These are phyloP conservation scores for Engraulis encrasicolus DNA, from an alignment of 2,113 vertebrate genomes.

Conservation along the genomic window DNA sequence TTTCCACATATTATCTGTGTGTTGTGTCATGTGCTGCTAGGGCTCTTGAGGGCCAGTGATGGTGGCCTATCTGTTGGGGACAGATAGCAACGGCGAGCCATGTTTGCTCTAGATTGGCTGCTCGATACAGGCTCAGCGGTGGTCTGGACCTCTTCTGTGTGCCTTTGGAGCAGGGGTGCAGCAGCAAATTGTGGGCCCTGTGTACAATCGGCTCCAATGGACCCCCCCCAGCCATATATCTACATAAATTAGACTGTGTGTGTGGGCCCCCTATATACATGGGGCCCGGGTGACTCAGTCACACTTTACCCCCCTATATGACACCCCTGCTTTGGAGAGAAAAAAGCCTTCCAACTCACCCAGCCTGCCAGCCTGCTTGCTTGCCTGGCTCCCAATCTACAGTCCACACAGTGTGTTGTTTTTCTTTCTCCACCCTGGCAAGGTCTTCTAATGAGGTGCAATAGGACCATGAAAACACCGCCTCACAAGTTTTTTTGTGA, in stretches of 20 bases:
- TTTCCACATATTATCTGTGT: neutral
- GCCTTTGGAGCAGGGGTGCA: too few relatives aligned
- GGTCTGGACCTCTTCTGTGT: neutral
- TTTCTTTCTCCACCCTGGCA: neutral
- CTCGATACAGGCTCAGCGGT: neutral
- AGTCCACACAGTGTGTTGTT: neutral
- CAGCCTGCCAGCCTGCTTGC: neutral
- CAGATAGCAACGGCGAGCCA: neutral
- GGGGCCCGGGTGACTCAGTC: too few relatives aligned
- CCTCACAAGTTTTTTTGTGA: neutral
- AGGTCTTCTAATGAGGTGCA: slow-evolving; percentile 2
- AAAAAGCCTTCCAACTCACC: neutral
- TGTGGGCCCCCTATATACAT: too few relatives aligned
- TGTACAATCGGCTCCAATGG: too few relatives aligned
- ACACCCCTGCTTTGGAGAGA: neutral
- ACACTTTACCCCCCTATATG: too few relatives aligned
- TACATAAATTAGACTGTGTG: too few relatives aligned
- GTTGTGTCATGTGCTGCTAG: too few relatives aligned
- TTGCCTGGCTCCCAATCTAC: neutral
- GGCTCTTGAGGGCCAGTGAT: neutral
- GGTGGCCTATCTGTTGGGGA: neutral
- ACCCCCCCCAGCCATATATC: too few relatives aligned
- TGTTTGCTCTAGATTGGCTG: neutral
- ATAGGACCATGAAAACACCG: neutral
- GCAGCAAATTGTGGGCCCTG: too few relatives aligned